These are phyloP conservation scores for Drosophila kambysellisi DNA, from an alignment of 2,888 invertebrate species.

Conservation along the genomic window DNA sequence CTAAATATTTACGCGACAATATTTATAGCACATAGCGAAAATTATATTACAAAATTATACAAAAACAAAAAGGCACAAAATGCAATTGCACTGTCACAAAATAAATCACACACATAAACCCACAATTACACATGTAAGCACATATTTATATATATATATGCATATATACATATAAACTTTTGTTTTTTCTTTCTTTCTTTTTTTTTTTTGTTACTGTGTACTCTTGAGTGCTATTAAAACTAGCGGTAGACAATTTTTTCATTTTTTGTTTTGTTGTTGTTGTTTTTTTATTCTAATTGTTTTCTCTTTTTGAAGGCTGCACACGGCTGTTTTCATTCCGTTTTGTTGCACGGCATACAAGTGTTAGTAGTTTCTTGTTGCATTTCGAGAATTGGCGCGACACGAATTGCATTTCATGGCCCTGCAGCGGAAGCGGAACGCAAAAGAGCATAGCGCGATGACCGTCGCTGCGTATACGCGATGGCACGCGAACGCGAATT, in stretches of 20 bases:
- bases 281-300: slow-evolving; percentile 12
- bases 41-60: slow-evolving; percentile 50
- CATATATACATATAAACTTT: slow-evolving; percentile 1
- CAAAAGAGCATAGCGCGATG: slow-evolving; percentile 35
- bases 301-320: slow-evolving; percentile 58
- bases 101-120: slow-evolving; percentile 4
- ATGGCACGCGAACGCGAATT: slow-evolving; percentile 68
- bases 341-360: slow-evolving; percentile 33
- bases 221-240: slow-evolving; percentile 24
- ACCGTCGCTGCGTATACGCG: slow-evolving; percentile 74
- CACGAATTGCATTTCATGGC: slow-evolving; percentile 67
- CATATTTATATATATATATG: not conserved
- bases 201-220: slow-evolving; percentile 14
- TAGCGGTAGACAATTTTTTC: slow-evolving; percentile 44
- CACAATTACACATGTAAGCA: slow-evolving; percentile 4
- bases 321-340: slow-evolving; percentile 42
- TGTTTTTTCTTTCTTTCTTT: slow-evolving; percentile 7
- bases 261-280: slow-evolving; percentile 21
- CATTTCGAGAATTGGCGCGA: slow-evolving; percentile 51
- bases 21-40: slow-evolving; percentile 49
- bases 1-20: slow-evolving; percentile 65
- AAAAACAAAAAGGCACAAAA: slow-evolving; percentile 40
- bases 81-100: slow-evolving; percentile 29
- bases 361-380: slow-evolving; percentile 41
- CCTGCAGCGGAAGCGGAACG: slow-evolving; percentile 72